Evolutionary conservation across 1,140 invertebrate species (phyloP).

Genomic region (Neodiprion fabricii): DNA sequence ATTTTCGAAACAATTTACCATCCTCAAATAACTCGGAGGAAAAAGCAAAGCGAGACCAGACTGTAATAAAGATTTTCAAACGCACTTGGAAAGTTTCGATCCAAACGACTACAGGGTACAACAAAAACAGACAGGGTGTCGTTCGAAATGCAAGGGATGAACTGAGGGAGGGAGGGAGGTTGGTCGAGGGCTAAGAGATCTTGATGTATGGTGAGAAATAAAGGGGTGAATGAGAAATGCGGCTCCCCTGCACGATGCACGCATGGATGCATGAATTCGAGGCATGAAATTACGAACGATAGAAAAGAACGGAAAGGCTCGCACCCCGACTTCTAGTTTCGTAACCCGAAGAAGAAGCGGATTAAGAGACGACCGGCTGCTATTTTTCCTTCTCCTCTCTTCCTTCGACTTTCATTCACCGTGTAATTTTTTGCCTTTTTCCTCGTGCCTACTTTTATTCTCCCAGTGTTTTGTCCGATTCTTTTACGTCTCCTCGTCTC

Average conservation of each 20-base stretch:
- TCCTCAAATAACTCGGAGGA: no score
- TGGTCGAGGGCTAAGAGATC: slow-evolving; percentile 26
- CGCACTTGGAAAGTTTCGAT: no score
- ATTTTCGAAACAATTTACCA: no score
- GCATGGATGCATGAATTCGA: slow-evolving; percentile 16
- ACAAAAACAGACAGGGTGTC: no score
- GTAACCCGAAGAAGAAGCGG: slow-evolving; percentile 25
- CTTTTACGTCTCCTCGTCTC: background rate
- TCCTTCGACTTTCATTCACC: background rate
- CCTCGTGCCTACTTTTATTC: background rate
- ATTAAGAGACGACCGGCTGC: slow-evolving; percentile 30
- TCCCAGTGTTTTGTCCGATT: no score
- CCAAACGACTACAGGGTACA: no score
- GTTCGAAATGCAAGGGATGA: no score
- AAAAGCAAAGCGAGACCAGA: no score
- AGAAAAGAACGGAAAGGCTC: slow-evolving; percentile 17
- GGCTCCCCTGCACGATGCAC: slow-evolving; percentile 8
- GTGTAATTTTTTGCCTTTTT: no score
- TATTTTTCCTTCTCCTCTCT: slow-evolving; percentile 15
- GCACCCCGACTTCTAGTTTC: slow-evolving; percentile 9
- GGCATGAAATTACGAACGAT: slow-evolving; percentile 17
- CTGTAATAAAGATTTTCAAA: no score
- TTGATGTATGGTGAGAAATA: slow-evolving; percentile 23
- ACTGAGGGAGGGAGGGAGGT: no score
- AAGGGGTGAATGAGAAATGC: slow-evolving; percentile 14